phyloP scores from a whole-genome alignment of 1,140 invertebrate species.

The Drosophila leontia region DNA sequence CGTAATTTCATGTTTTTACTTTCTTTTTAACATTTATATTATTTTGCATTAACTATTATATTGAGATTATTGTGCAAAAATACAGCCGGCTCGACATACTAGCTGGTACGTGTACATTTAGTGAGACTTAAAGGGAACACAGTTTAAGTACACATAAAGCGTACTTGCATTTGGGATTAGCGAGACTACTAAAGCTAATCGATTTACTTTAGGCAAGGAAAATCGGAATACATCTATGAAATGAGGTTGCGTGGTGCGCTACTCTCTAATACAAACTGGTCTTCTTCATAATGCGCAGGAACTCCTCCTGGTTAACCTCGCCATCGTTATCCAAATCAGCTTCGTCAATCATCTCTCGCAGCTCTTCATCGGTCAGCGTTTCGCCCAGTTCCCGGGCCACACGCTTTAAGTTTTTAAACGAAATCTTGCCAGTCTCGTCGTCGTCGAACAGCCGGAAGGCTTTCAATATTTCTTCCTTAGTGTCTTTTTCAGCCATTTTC shows the following conservation, averaged over 20 bases:
- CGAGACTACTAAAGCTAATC: background rate
- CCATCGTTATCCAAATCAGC: constrained; percentile 98
- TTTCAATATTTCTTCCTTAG: constrained; percentile 98
- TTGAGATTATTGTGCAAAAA: constrained; percentile 11
- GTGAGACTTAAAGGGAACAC: background rate
- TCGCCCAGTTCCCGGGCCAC: constrained; percentile 98
- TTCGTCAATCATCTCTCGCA: constrained; percentile 99
- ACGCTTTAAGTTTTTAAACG: constrained; percentile 97
- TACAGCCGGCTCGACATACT: background rate
- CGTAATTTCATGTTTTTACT: background rate
- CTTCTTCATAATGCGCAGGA: constrained; percentile 98
- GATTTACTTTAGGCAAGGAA: background rate
- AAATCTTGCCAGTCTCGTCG: constrained; percentile 97
- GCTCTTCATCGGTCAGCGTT: constrained; percentile 97
- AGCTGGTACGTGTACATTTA: constrained; percentile 6
- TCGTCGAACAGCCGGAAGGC: constrained; percentile 98
- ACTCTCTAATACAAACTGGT: constrained; percentile 94
- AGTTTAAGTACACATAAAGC: background rate
- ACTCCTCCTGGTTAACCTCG: constrained; percentile 98
- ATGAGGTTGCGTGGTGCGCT: background rate
- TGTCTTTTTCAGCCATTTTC: constrained; percentile 98
- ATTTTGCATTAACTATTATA: background rate
- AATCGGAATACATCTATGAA: background rate
- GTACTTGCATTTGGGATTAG: background rate
- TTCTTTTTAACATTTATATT: background rate